phyloP scores from a whole-genome alignment of 2,113 vertebrate species.

The Myanophis thanlyinensis region DNA sequence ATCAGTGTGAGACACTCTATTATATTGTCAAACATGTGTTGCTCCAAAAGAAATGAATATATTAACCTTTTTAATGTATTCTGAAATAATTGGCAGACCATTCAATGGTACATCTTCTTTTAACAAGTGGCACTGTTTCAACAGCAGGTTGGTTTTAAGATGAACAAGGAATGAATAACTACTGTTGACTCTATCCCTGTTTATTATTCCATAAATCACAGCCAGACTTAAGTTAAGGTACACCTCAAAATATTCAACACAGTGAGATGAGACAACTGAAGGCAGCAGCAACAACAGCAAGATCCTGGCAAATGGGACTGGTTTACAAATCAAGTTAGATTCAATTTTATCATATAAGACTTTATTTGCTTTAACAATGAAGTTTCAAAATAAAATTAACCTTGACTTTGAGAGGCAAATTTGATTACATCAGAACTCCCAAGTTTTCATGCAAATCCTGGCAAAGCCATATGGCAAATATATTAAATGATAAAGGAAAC shows the following conservation, averaged over 20 bases:
- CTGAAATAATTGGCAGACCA: neutral
- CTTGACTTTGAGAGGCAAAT: slow-evolving; percentile 16
- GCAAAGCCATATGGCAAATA: slow-evolving; percentile 23
- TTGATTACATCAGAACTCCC: neutral
- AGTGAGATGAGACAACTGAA: neutral
- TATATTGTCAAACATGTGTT: neutral
- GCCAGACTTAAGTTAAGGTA: neutral
- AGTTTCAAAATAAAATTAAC: slow-evolving; percentile 28
- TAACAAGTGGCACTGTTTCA: slow-evolving; percentile 4
- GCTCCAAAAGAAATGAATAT: neutral
- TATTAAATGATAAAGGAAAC: slow-evolving; percentile 1
- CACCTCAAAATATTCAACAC: neutral
- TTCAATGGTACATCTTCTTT: slow-evolving; percentile 2
- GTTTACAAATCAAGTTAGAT: slow-evolving; percentile 18
- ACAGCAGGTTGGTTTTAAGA: slow-evolving; percentile 17
- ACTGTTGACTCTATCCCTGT: neutral
- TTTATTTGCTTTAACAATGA: slow-evolving; percentile 32
- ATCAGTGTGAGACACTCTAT: neutral
- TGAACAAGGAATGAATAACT: neutral
- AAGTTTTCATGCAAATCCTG: slow-evolving; percentile 15
- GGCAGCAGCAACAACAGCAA: neutral
- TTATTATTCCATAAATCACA: neutral
- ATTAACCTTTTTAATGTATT: neutral
- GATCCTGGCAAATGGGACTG: neutral
- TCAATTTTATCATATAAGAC: slow-evolving; percentile 7